Evolutionary conservation across 2,113 vertebrate genomes (phyloP), one percentile per base, ranked within the genome.

Genomic region (Amazona guildingii): DNA sequence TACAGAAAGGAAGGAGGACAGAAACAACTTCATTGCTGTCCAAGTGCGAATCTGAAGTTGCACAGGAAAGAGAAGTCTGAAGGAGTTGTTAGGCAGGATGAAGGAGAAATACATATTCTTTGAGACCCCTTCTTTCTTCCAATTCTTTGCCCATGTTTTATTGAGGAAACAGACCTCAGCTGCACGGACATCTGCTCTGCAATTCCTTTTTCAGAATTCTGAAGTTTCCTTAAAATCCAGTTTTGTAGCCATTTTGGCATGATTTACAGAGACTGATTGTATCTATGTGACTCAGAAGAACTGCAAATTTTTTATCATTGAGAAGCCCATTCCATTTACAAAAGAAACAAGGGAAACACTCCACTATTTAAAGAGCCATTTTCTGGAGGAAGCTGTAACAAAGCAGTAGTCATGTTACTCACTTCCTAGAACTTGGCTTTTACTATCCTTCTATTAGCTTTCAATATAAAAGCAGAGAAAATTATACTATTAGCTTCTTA

Each of bases 151-250:
- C 74, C 19, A 39, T 88, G n/a, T 88, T 88, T 91, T 54, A 66
- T 11, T 80, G 61, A 84, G 11, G 75, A 92, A 95, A 73, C 79
- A 79, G 63, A 62, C 49, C 63, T 87, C 48, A 86, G 74, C 39
- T 87, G 63, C 46, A 66, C 51, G 51, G 88, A 87, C 51, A 95
- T 67, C 46, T 91, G 72, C 28, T 90, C 88, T 46, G 12, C 35
- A 82, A 92, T 57, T 96, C 37, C 72, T 68, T 73, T 84, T 52
- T 69, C 82, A 95, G 51, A 90, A 90, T 77, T 67, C 59, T 83
- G 6, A 74, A 75, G 14, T 75, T 67, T 61, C 63, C 49, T 92
- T 91, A 87, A 88, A 96, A 96, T 43, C 41, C 52, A 93, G 28
- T 41, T 92, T 64, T 69, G 33, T 46, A 90, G 61, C 33, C 67